Base-by-base conservation (phyloP, 2,888 invertebrate genomes). In the Dicyrtomina minuta region DNA sequence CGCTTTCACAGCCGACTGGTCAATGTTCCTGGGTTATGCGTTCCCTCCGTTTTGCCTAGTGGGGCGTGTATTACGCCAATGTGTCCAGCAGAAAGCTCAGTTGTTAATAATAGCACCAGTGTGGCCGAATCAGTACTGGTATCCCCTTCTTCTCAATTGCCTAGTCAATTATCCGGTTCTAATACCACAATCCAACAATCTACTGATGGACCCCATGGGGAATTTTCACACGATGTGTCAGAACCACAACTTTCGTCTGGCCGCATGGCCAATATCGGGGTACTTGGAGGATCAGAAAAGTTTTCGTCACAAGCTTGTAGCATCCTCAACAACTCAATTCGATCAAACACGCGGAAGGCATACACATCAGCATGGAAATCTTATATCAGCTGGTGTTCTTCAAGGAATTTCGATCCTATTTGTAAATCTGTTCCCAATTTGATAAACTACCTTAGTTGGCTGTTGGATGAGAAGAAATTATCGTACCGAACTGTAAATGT, bases 21-120 rank as follows among this genome's bases (percentile, higher is more conserved):
- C 22, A 24, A 17, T 26, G 2, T 15, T 53, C 4, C 12, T 24
- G 10, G 49, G 44, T 20, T 72, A 72, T 46, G 72, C 70, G 0
- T 72, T 70, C 43, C 70, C 70, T 1, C 72, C 72, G n/a, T 70
- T 72, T 33, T 62, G 62, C 24, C 26, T 72, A 39, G 17, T 72
- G 15, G 66, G 67, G 0, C 44, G 56, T 12, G n/a, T n/a, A 1
- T 10, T 72, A 0, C 27, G 15, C 4, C 20, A 68, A 20, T 43
- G 39, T 13, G 10, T 55, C 0, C 0, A 8, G 1, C 39, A 68
- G 4, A n/a, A 61, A 60, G 65, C 68, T 13, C n/a, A 27, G 0
- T n/a, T 67, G 8, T 4, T 72, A 20, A 10, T 72, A 1, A 39
- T 72, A 6, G 68, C 68, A 1, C 72, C 72, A 17, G 4, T 66